phyloP scores from a whole-genome alignment of 2,888 invertebrate species.

The Smittia aterrima region DNA sequence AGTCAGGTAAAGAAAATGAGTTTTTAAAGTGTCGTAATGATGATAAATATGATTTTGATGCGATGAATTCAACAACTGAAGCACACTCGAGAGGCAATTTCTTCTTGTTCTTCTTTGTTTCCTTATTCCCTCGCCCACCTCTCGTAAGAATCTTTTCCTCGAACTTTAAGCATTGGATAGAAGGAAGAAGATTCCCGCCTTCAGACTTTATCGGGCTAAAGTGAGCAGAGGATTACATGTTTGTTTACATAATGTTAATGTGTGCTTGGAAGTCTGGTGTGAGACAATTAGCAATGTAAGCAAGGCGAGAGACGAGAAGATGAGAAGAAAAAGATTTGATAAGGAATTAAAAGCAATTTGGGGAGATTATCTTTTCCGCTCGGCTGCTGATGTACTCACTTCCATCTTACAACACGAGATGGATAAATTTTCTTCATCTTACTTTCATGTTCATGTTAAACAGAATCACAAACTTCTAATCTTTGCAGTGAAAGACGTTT shows the following conservation, averaged over 20 bases:
- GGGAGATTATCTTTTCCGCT: constrained; percentile 35
- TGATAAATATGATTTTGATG: constrained; percentile 37
- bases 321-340: constrained; percentile 24
- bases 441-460: no score
- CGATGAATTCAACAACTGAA: constrained; percentile 12
- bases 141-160: neutral
- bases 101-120: neutral
- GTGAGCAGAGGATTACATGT: constrained; percentile 10
- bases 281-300: constrained; percentile 27
- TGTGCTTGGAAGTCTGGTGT: neutral
- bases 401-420: neutral
- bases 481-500: no score
- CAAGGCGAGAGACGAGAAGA: neutral
- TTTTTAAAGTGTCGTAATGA: constrained; percentile 37
- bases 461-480: no score
- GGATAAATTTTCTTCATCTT: no score
- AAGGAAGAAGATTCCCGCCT: neutral
- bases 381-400: neutral
- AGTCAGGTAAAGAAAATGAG: constrained; percentile 16
- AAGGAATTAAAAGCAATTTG: constrained; percentile 38
- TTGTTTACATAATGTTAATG: neutral
- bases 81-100: neutral
- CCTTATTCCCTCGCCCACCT: neutral
- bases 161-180: neutral
- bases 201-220: neutral